Percentiles rank a stretch among this genome's conserved stretches.
Conservation (phyloP, 2,888 invertebrate genomes). For the Digitonthophagus gazella region DNA sequence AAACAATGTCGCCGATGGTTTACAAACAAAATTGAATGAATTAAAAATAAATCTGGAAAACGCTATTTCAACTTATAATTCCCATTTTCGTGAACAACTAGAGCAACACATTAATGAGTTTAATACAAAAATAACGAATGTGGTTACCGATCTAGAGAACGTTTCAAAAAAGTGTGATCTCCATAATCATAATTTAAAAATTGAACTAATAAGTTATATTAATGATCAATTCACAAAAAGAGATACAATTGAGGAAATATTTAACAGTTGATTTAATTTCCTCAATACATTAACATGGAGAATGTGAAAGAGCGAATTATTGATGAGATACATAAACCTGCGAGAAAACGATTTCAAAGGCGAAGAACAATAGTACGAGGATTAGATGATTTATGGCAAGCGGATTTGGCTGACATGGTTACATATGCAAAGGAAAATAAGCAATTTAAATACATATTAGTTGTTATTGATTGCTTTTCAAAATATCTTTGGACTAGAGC, state of each 20-base stretch:
- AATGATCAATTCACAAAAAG: not conserved
- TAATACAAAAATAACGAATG: too few relatives aligned
- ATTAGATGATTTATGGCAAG: conserved; percentile 47
- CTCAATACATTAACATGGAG: too few relatives aligned
- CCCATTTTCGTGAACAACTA: too few relatives aligned
- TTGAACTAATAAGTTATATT: not conserved
- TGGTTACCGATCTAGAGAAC: too few relatives aligned
- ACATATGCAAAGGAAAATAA: conserved; percentile 38
- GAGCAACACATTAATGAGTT: too few relatives aligned
- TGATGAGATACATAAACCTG: conserved; percentile 44
- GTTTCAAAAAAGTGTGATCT: not conserved
- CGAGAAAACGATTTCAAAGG: conserved; percentile 43
- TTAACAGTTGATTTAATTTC: not conserved
- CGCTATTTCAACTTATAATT: too few relatives aligned
- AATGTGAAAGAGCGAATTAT: conserved; percentile 17
- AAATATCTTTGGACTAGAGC: too few relatives aligned
- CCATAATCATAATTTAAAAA: not conserved
- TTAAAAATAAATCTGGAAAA: too few relatives aligned
- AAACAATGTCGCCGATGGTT: too few relatives aligned
- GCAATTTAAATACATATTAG: conserved; percentile 26
- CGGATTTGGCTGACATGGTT: conserved; percentile 23
- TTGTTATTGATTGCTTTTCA: too few relatives aligned
- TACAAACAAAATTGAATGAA: too few relatives aligned
- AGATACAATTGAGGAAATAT: too few relatives aligned
- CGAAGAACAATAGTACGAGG: conserved; percentile 42